These are phyloP conservation scores for Agonum fuliginosum DNA, from an alignment of 2,888 invertebrate species.

Conservation along the genomic window DNA sequence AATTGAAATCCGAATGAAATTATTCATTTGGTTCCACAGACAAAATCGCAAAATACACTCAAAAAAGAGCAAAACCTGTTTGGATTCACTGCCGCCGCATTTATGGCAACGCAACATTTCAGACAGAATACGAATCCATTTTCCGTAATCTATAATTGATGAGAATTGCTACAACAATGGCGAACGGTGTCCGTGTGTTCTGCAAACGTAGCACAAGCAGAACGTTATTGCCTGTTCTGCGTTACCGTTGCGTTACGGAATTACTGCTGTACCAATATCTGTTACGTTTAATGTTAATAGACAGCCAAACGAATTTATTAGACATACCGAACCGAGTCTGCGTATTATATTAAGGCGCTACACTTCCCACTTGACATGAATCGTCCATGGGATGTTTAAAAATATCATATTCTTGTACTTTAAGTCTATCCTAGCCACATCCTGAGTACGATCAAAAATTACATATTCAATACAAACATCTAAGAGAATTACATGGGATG, in stretches of 20 bases:
- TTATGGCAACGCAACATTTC: background rate
- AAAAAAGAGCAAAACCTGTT: background rate
- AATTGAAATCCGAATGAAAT: background rate
- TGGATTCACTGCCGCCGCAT: background rate
- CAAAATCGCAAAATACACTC: background rate
- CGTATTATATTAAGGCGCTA: background rate
- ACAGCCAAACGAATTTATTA: background rate
- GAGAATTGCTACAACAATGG: slow-evolving; percentile 28
- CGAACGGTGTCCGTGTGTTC: background rate
- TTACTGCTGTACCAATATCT: background rate
- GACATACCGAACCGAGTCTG: background rate
- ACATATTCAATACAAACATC: no score
- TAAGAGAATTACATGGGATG: no score
- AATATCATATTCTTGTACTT: no score
- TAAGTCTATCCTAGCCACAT: no score
- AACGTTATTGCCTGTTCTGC: slow-evolving; percentile 3
- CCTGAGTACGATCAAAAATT: no score
- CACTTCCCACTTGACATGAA: no score
- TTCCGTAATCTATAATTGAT: slow-evolving; percentile 48
- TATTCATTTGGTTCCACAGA: background rate
- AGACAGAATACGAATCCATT: slow-evolving; percentile 27
- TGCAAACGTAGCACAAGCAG: background rate
- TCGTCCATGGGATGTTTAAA: no score
- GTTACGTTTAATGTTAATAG: background rate
- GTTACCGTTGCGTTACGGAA: background rate